Evolutionary conservation across 1,140 invertebrate genomes (phyloP), one percentile per base, ranked within the genome.

Genomic region (Drosophila subpulchrella): DNA sequence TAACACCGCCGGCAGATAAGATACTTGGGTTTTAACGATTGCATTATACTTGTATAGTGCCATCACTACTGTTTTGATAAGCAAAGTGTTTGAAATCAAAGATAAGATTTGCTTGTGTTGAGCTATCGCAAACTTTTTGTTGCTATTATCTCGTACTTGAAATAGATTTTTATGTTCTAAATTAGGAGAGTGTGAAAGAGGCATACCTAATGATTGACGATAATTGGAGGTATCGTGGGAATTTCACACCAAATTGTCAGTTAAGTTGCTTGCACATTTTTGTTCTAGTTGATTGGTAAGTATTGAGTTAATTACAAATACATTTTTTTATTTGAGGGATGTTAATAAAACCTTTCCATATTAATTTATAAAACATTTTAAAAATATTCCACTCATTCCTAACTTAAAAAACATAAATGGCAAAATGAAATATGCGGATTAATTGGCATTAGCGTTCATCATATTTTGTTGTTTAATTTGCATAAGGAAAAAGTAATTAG

Each of bases 51-150:
- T n/a, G n/a, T 30, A 8, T 51, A 51, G 15, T 42, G 36, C 36
- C 55, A 61, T 56, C 24, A 3, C 4, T 1, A 12, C 2, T 34
- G 20, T 51, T 15, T 50, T 50, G 48, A 32, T 56, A 56, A 55
- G 53, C 24, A 10, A 11, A 6, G 8, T 46, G 44, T 12, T 48
- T 30, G 12, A 17, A 15, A 17, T 11, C 3, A 11, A 4, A 20
- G 42, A 70, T 70, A 34, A 55, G 24, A 46, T 24, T 68, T 1
- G 10, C 10, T n/a, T 55, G 48, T 27, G 32, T 30, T 61, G 56
- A 13, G 62, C 55, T 20, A 24, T 62, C 27, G 15, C 13, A 5
- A 4, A 20, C 10, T 41, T 27, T 30, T 13, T 39, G 17, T 17
- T 4, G 7, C 13, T 30, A 12, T 41, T 27, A 5, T 30, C n/a